Base-by-base conservation (phyloP, 1,140 invertebrate genomes). In the Drosophila lini region DNA sequence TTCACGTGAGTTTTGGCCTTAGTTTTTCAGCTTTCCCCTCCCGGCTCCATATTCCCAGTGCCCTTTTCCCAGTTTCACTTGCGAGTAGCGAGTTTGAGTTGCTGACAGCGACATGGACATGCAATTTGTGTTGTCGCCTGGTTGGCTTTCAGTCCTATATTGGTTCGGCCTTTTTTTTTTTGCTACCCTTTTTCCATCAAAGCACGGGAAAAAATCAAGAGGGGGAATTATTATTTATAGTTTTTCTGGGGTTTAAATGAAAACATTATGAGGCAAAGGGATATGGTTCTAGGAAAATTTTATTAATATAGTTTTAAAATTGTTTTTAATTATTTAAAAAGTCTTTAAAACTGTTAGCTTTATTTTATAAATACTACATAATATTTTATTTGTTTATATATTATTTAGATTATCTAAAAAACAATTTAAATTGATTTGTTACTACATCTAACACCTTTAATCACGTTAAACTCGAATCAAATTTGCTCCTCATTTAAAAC, bases 1-100 rank as follows among this genome's bases (percentile, higher is more conserved):
- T 94, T 91, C 94, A 96, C 83, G 96, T 94, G 91, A 92, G 91
- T 88, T 74, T 74, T 55, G 53, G 42, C 57, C 59, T 36, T 53
- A 53, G 64, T 80, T 80, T 73, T 50, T 32, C 31, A 28, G 44
- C 44, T 9, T 22, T 48, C 15, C 25, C 45, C 40, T 38, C 5
- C 63, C 31, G 19, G 10, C 13, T n/a, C 41, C 25, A 31, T 5
- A 10, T 44, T 50, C 34, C 44, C 25, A 32, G 40, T 47, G 22
- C 44, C 44, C 44, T 47, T 47, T 63, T 65, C n/a, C 32, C 11
- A 34, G 47, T 57, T 69, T 25, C 9, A 31, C 34, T 60, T 73
- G 34, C 5, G 15, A 48, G 73, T 53, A 59, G 25, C 41, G 55
- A 55, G 68, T 65, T 74, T 61, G 41, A 63, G 47, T 53, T 67